Conservation (phyloP, 2,113 vertebrate genomes). For the Notarius quadriscutis region DNA sequence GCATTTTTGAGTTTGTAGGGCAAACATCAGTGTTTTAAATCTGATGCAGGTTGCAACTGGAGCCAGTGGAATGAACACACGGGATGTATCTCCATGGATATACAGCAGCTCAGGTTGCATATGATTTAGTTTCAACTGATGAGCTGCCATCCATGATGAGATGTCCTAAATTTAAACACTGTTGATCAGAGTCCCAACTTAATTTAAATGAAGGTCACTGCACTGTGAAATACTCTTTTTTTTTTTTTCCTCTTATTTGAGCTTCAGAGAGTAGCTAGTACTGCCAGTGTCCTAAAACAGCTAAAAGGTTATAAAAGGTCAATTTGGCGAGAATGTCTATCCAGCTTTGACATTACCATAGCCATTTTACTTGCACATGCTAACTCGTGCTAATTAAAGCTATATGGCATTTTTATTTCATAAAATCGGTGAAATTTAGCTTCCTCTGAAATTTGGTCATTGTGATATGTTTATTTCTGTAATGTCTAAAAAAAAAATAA, state of each 20-base stretch:
- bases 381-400: not conserved
- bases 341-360: not conserved
- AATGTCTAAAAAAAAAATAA: too few relatives aligned
- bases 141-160: not conserved
- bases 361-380: not conserved
- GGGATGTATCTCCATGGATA: not conserved
- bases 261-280: not conserved
- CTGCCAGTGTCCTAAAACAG: not conserved
- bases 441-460: too few relatives aligned
- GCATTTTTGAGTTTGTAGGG: not conserved
- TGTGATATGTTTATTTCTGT: too few relatives aligned
- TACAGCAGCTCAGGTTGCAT: not conserved
- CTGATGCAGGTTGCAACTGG: not conserved
- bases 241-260: not conserved
- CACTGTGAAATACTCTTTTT: not conserved
- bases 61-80: not conserved
- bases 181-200: not conserved
- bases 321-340: not conserved
- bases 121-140: not conserved
- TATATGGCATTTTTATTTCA: too few relatives aligned
- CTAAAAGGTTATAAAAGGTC: not conserved
- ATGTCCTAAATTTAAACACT: not conserved
- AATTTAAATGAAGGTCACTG: conserved; percentile 21
- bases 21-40: not conserved
- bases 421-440: too few relatives aligned